Base-by-base conservation (phyloP, 1,140 invertebrate genomes). In the Sycobia sp. region DNA sequence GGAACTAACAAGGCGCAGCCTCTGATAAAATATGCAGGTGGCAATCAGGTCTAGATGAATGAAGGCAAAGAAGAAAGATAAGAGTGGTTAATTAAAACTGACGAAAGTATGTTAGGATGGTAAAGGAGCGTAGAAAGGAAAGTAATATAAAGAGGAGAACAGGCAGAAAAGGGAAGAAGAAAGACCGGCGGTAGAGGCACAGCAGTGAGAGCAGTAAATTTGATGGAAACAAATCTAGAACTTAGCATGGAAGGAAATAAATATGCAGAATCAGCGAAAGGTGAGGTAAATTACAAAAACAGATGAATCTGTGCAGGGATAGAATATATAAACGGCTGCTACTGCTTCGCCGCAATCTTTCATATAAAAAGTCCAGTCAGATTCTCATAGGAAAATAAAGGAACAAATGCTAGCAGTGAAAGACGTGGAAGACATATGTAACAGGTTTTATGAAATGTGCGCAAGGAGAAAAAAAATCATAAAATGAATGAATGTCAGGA, bases 21-120 rank as follows among this genome's bases (percentile, higher is more conserved):
- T 16, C 29, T 18, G 32, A 50, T 69, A 47, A 67, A 70, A 67
- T 65, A 70, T 67, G 64, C 61, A 70, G 25, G 49, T 39, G 18
- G 68, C 68, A 70, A 70, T 70, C 68, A 70, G 63, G 61, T 54
- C 60, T 41, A 47, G n/a, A 20, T 66, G 63, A 70, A 67, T 67
- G 56, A 55, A 43, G 18, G 25, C 16, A 34, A 49, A 20, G 18
- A 34, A 29, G 55, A 59, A 49, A 59, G 29, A 29, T n/a, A 47
- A 39, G 14, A 38, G 20, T 20, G n/a, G 14, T 4, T 4, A 60
- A 54, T 25, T 23, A 66, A 54, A 56, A 58, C 54, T 51, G 39
- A 25, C 55, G 29, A 65, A 65, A 51, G 55, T 58, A 38, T 53
- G 56, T 59, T 51, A 65, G 32, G 32, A 27, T 14, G 16, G 1